Conservation (phyloP, 2,797 vertebrate species). For the Alca torda region DNA sequence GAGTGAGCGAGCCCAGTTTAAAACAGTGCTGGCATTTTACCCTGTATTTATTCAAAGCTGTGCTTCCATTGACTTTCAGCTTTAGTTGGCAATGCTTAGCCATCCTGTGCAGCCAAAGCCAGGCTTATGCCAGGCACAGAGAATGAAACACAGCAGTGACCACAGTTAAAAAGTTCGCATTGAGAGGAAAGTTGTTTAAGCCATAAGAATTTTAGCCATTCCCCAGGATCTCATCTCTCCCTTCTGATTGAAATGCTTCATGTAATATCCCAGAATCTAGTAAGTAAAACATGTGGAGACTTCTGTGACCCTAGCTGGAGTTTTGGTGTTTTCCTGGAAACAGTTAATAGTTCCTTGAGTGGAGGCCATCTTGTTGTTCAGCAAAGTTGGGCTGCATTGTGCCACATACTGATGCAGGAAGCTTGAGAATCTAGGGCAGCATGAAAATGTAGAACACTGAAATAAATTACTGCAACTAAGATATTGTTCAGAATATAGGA, state of each 20-base stretch:
- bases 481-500: background rate
- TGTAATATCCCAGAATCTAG: background rate
- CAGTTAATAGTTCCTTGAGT: background rate
- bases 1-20: background rate
- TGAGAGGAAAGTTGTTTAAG: background rate
- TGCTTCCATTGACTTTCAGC: conserved; percentile 11
- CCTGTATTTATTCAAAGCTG: background rate
- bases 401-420: background rate
- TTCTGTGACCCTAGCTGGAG: background rate
- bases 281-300: background rate
- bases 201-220: background rate
- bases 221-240: background rate
- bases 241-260: accelerated
- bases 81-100: background rate
- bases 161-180: background rate
- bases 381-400: background rate
- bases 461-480: background rate
- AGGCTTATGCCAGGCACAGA: background rate
- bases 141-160: background rate
- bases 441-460: background rate
- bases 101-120: background rate
- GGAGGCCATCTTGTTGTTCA: background rate
- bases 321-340: background rate
- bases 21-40: background rate
- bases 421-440: background rate